phyloP scores from a whole-genome alignment of 2,888 invertebrate species.

The Cephus nigrinus region DNA sequence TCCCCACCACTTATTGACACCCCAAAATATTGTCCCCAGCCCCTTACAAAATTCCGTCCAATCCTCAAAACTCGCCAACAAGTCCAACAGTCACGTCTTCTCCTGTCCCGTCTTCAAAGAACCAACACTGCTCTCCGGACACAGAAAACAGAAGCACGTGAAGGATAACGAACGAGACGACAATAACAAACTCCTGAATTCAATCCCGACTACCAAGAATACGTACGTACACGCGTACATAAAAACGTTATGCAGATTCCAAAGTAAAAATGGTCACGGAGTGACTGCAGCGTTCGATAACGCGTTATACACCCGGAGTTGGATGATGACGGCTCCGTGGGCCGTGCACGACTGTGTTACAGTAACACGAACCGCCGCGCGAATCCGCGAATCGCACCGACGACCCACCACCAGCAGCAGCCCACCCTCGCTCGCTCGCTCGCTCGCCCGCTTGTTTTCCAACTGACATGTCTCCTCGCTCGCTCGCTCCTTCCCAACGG shows the following conservation, averaged over 20 bases:
- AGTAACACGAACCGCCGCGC: constrained; percentile 3
- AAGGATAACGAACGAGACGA: neutral
- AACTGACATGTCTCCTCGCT: neutral
- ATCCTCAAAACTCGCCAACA: neutral
- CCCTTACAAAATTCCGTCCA: neutral
- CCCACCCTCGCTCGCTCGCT: constrained; percentile 21
- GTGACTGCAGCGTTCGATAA: neutral
- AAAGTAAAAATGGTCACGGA: neutral
- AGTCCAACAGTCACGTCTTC: neutral
- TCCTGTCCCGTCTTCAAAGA: neutral
- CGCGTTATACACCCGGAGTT: neutral
- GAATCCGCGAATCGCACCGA: neutral
- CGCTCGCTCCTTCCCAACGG: neutral
- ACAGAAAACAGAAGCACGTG: neutral
- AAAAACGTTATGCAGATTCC: neutral
- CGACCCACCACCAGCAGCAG: constrained; percentile 44
- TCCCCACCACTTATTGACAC: neutral
- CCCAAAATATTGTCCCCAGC: neutral
- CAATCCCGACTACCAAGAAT: neutral
- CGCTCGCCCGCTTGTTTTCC: neutral
- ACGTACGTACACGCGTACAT: neutral
- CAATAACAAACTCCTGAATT: neutral
- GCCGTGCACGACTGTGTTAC: constrained; percentile 56
- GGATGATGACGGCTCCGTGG: constrained; percentile 46
- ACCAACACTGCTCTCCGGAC: neutral